These are phyloP conservation scores for Anoura caudifer DNA, from an alignment of 2,113 vertebrate genomes.

Conservation along the genomic window DNA sequence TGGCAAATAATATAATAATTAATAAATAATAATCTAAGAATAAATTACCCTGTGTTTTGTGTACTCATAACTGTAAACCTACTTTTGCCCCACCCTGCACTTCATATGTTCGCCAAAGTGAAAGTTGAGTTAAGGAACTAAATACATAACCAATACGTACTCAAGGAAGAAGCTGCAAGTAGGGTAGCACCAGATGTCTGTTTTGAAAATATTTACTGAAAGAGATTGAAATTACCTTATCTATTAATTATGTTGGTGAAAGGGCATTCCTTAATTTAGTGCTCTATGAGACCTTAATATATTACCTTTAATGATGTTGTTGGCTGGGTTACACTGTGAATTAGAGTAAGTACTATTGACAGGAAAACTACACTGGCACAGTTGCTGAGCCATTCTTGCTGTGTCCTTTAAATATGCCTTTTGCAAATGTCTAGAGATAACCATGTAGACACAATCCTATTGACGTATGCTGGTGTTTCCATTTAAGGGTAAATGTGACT, in stretches of 20 bases:
- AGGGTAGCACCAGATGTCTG: neutral
- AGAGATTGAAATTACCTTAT: neutral
- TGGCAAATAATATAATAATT: neutral
- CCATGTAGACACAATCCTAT: neutral
- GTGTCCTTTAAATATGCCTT: neutral
- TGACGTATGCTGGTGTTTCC: neutral
- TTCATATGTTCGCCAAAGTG: neutral
- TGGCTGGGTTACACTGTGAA: neutral
- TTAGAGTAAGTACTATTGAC: neutral
- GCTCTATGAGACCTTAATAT: neutral
- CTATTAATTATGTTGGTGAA: constrained; percentile 7
- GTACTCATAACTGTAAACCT: neutral
- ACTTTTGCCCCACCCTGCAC: neutral
- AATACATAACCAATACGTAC: neutral
- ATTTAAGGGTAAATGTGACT: neutral
- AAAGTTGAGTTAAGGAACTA: neutral
- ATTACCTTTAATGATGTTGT: constrained; percentile 29
- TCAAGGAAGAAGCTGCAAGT: constrained; percentile 13
- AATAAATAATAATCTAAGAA: neutral
- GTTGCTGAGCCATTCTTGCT: neutral
- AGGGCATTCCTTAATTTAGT: constrained; percentile 25
- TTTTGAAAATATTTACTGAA: constrained; percentile 17
- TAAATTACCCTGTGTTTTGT: neutral
- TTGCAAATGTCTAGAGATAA: neutral
- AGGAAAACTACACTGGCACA: neutral